phyloP scores from a whole-genome alignment of 2,888 invertebrate species.

The Autographa pulchrina region DNA sequence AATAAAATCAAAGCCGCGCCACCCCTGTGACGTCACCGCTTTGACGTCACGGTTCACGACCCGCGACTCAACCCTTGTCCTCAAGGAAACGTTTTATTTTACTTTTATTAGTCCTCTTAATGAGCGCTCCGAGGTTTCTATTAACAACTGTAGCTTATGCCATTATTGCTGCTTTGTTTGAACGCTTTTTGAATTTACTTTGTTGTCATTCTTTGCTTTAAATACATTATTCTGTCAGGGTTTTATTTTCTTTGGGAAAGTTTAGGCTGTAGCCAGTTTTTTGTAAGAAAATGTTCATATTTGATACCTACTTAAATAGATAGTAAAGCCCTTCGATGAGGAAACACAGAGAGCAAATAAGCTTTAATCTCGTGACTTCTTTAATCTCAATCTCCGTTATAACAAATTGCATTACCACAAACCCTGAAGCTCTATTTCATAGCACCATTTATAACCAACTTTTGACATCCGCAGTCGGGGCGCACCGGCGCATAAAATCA shows the following conservation, averaged over 20 bases:
- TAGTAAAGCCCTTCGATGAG: too few species aligned
- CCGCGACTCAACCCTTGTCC: constrained; percentile 19
- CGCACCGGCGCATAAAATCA: constrained; percentile 58
- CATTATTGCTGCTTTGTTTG: not conserved
- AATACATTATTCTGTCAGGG: too few species aligned
- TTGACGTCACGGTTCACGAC: constrained; percentile 15
- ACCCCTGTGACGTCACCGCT: constrained; percentile 21
- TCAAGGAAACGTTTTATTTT: constrained; percentile 39
- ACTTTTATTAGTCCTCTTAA: constrained; percentile 47
- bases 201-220: too few species aligned
- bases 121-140: constrained; percentile 18
- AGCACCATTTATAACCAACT: constrained; percentile 38
- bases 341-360: not conserved
- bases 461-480: constrained; percentile 29
- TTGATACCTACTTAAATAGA: too few species aligned
- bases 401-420: constrained; percentile 1
- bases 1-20: constrained; percentile 53
- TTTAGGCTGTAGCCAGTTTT: too few species aligned
- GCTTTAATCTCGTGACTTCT: not conserved
- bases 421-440: constrained; percentile 15
- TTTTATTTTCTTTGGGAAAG: too few species aligned
- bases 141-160: constrained; percentile 10
- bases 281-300: too few species aligned
- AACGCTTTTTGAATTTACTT: too few species aligned
- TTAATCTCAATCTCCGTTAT: not conserved